Percentiles rank a stretch among this genome's conserved stretches.
phyloP scores from a whole-genome alignment of 2,888 invertebrate genomes.

The Eugnorisma glareosa region DNA sequence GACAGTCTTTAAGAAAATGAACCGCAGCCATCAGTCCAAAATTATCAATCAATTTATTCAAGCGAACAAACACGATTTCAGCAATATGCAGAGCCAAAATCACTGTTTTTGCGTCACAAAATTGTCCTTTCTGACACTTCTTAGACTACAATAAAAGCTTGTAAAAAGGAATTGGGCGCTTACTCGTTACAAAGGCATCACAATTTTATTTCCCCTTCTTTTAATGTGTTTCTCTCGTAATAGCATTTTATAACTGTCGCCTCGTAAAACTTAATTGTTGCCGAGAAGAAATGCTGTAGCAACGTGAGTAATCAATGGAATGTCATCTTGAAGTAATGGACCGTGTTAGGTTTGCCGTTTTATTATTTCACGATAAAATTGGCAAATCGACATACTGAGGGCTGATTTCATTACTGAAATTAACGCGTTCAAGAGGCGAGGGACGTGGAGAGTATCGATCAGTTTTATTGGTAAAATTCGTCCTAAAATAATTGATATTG shows the following conservation, averaged over 20 bases:
- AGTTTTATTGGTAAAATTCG: not conserved
- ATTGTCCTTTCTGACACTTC: not conserved
- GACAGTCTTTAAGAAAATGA: not conserved
- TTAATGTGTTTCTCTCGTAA: slow-evolving; percentile 39
- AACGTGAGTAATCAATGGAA: slow-evolving; percentile 28
- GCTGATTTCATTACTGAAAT: not conserved
- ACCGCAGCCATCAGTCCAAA: not conserved
- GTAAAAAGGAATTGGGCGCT: slow-evolving; percentile 7
- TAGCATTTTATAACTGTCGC: slow-evolving; percentile 32
- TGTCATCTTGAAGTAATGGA: slow-evolving; percentile 25
- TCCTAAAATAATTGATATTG: not conserved
- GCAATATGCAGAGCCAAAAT: not conserved
- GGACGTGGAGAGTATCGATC: not conserved
- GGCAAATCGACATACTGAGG: slow-evolving; percentile 11
- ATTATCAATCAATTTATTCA: not conserved
- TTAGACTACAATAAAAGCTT: not conserved
- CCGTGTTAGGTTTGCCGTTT: slow-evolving; percentile 12
- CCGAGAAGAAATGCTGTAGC: not conserved
- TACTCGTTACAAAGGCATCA: slow-evolving; percentile 34
- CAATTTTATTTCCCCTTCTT: slow-evolving; percentile 25
- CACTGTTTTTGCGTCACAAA: not conserved
- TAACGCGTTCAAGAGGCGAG: not conserved
- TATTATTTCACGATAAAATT: slow-evolving; percentile 27
- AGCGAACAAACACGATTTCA: not conserved
- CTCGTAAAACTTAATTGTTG: slow-evolving; percentile 28